These are phyloP conservation scores for Pseudomugil tenellus DNA, from an alignment of 2,797 vertebrate genomes.

Conservation along the genomic window DNA sequence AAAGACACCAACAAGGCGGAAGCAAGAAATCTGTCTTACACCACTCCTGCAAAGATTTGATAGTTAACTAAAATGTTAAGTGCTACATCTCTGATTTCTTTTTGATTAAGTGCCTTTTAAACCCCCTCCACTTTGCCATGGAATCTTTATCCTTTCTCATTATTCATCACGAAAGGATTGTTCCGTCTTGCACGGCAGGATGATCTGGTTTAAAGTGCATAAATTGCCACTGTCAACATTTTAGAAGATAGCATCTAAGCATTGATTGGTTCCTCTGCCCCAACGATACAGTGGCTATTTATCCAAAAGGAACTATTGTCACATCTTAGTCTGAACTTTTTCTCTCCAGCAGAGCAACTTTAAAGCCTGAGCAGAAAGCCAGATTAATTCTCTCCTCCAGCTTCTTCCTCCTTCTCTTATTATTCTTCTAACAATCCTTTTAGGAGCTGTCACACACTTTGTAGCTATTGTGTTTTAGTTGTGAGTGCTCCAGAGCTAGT, in stretches of 20 bases:
- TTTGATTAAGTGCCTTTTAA: conserved; percentile 77
- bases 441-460: conserved; percentile 82
- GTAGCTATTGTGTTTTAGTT: conserved; percentile 72
- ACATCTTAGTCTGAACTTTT: conserved; percentile 70
- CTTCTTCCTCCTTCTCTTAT: conserved; percentile 73
- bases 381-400: conserved; percentile 78
- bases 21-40: conserved; percentile 56
- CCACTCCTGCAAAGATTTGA: conserved; percentile 62
- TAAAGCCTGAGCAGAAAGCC: conserved; percentile 73
- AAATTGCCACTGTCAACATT: conserved; percentile 73
- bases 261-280: conserved; percentile 77
- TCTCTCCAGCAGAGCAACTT: conserved; percentile 66
- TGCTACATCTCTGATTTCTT: conserved; percentile 68
- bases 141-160: conserved; percentile 67
- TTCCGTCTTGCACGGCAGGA: conserved; percentile 61
- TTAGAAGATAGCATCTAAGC: conserved; percentile 75
- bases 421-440: conserved; percentile 83
- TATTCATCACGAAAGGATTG: conserved; percentile 72
- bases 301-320: conserved; percentile 70
- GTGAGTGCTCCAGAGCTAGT: conserved; percentile 57
- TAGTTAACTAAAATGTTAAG: conserved; percentile 76
- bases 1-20: conserved; percentile 72
- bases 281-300: conserved; percentile 69
- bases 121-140: conserved; percentile 42
- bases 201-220: conserved; percentile 75